Evolutionary conservation across 2,888 invertebrate genomes (phyloP).

Genomic region (Epinotia nisella): DNA sequence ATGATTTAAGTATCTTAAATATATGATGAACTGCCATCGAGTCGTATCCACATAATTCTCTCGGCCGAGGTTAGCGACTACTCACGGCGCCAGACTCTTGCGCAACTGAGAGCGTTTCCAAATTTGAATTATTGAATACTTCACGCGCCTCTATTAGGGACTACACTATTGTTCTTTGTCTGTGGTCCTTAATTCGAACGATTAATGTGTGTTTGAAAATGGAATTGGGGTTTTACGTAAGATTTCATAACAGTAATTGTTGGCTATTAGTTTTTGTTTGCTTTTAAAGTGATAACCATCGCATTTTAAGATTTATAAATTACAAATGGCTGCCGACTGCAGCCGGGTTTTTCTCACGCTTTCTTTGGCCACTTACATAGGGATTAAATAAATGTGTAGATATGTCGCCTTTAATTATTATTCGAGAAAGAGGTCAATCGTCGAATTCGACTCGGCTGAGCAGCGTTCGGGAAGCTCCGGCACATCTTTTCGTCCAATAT

Average conservation of each 20-base stretch:
- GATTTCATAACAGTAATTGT: conserved; percentile 13
- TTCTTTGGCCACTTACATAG: too few relatives aligned
- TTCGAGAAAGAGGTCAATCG: too few relatives aligned
- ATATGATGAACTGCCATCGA: too few relatives aligned
- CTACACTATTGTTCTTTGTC: conserved; percentile 50
- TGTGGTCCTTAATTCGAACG: conserved; percentile 39
- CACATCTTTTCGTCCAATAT: too few relatives aligned
- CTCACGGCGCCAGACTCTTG: conserved; percentile 72
- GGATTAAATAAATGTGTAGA: too few relatives aligned
- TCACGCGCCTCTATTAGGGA: conserved; percentile 65
- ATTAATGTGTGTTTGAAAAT: conserved; percentile 47
- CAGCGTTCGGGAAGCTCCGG: too few relatives aligned
- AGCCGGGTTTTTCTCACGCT: too few relatives aligned
- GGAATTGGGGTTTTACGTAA: conserved; percentile 13
- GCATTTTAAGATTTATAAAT: too few relatives aligned
- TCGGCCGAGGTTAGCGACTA: conserved; percentile 53
- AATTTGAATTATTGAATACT: conserved; percentile 76
- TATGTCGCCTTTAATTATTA: too few relatives aligned
- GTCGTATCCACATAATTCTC: conserved; percentile 53
- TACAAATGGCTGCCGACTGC: too few relatives aligned
- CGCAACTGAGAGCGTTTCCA: conserved; percentile 69
- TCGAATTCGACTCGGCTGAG: too few relatives aligned
- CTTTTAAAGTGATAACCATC: background rate
- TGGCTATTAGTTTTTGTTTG: conserved; percentile 15
- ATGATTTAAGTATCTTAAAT: too few relatives aligned